Evolutionary conservation across 2,797 vertebrate species (phyloP).

Genomic region (Parotocinclus haroldoi): DNA sequence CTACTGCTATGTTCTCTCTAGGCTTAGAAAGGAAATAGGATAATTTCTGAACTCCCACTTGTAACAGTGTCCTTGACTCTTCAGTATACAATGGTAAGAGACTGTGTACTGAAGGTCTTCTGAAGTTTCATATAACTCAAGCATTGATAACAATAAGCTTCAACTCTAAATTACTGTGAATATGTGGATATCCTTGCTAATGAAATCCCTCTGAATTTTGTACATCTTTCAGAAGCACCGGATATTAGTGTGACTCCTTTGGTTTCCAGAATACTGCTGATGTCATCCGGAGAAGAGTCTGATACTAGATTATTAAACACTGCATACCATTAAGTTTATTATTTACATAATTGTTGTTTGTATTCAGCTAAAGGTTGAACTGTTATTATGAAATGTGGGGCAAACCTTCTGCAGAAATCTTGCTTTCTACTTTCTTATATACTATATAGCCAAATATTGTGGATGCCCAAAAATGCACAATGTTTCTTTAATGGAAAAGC

Average conservation of each 20-base stretch:
- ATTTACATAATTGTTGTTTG: background rate
- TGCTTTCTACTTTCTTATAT: no score
- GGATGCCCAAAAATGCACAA: no score
- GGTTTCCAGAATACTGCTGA: conserved; percentile 3
- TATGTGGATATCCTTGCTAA: conserved; percentile 1
- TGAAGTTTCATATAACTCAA: conserved; percentile 1
- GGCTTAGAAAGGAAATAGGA: conserved; percentile 11
- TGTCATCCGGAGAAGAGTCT: background rate
- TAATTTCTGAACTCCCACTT: conserved; percentile 1
- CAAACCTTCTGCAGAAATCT: no score
- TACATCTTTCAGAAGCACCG: background rate
- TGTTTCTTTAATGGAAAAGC: no score
- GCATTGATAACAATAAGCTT: background rate
- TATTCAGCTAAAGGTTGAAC: background rate
- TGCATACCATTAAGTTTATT: background rate
- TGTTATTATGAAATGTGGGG: background rate
- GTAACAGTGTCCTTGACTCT: conserved; percentile 11
- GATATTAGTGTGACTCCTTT: background rate
- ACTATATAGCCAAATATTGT: no score
- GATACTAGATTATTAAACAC: background rate
- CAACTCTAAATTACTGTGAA: conserved; percentile 1
- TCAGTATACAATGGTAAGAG: background rate
- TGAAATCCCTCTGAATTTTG: background rate
- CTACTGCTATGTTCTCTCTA: background rate
- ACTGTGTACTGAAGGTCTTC: background rate